These are phyloP conservation scores for Ennomos fuscantarius DNA, from an alignment of 2,888 invertebrate species.

Conservation along the genomic window DNA sequence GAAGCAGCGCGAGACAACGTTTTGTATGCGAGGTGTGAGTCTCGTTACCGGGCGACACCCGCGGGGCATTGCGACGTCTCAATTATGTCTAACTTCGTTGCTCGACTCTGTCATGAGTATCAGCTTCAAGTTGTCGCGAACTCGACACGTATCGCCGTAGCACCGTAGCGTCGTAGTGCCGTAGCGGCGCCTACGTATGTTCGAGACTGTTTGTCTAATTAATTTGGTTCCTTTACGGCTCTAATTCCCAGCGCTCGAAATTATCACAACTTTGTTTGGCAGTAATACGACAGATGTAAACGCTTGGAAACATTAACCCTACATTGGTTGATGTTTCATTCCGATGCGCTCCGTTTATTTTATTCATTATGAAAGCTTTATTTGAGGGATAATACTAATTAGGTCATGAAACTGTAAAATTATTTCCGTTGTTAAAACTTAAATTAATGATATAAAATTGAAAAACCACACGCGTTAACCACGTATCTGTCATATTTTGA, in stretches of 20 bases:
- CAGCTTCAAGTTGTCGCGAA: constrained; percentile 57
- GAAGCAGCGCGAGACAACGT: constrained; percentile 29
- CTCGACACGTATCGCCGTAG: constrained; percentile 38
- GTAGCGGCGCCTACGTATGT: constrained; percentile 33
- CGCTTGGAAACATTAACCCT: constrained; percentile 21
- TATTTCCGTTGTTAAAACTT: too few species aligned
- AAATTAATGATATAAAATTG: too few species aligned
- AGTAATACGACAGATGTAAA: constrained; percentile 36
- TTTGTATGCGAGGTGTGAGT: constrained; percentile 70
- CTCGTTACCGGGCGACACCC: constrained; percentile 68
- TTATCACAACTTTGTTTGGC: constrained; percentile 52
- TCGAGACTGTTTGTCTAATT: constrained; percentile 59
- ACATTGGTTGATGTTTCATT: constrained; percentile 17
- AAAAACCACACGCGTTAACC: too few species aligned
- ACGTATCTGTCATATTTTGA: too few species aligned
- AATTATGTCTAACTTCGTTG: constrained; percentile 79
- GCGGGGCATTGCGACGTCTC: constrained; percentile 69
- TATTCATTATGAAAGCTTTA: constrained; percentile 13
- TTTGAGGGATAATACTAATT: constrained; percentile 6
- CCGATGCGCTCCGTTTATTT: constrained; percentile 13
- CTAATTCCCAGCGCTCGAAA: constrained; percentile 47
- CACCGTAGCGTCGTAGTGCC: constrained; percentile 16
- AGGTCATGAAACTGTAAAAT: constrained; percentile 1
- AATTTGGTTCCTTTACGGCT: constrained; percentile 57
- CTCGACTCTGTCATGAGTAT: constrained; percentile 63